Evolutionary conservation across 2,888 invertebrate genomes (phyloP).

Genomic region (Ophion ellenae): DNA sequence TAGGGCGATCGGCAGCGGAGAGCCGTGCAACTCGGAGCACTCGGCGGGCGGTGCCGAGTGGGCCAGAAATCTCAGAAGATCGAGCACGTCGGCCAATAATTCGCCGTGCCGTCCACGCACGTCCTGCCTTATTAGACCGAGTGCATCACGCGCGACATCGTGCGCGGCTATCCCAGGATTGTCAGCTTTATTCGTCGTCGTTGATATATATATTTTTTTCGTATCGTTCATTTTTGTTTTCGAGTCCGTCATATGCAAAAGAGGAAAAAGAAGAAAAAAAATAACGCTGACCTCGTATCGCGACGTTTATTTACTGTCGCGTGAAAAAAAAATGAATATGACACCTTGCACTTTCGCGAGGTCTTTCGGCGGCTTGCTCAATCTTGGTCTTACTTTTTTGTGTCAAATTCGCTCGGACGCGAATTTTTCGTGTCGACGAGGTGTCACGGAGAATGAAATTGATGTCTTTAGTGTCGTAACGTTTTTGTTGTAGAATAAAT

Average conservation of each 20-base stretch:
- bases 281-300: constrained; percentile 11
- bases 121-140: constrained; percentile 84
- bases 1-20: constrained; percentile 83
- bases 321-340: not conserved
- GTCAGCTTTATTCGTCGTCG: constrained; percentile 76
- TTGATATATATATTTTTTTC: not conserved
- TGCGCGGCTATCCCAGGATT: constrained; percentile 83
- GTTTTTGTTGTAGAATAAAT: too few species aligned
- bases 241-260: not conserved
- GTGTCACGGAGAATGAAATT: not conserved
- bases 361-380: not conserved
- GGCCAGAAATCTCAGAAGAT: constrained; percentile 83
- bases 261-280: not conserved
- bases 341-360: not conserved
- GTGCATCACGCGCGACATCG: constrained; percentile 84
- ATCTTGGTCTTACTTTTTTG: not conserved
- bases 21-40: constrained; percentile 84
- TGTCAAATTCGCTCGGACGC: not conserved
- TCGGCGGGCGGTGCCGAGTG: constrained; percentile 84
- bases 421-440: not conserved
- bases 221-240: not conserved
- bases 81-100: constrained; percentile 81
- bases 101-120: constrained; percentile 82
- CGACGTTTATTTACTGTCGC: not conserved
- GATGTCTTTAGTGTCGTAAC: too few species aligned